Conservation (phyloP, 1,140 invertebrate species). For the Amphibalanus amphitrite region DNA sequence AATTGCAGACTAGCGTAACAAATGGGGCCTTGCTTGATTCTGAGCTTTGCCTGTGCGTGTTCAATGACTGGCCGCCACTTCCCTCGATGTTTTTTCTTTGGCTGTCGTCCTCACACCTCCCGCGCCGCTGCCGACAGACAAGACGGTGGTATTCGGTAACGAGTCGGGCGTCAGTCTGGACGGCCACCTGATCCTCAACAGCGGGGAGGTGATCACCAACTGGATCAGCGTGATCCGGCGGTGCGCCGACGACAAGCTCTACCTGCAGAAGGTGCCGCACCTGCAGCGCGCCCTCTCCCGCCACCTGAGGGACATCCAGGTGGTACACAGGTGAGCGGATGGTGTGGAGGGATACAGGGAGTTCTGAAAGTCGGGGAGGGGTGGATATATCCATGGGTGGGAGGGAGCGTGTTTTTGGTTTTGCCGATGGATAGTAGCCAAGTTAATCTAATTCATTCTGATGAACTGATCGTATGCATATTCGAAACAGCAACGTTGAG, state of each 20-base stretch:
- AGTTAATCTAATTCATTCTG: too few species aligned
- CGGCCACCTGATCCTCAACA: conserved; percentile 70
- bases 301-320: conserved; percentile 58
- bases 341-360: too few species aligned
- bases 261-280: conserved; percentile 51
- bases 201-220: conserved; percentile 72
- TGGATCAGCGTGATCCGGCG: conserved; percentile 63
- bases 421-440: too few species aligned
- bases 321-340: conserved; percentile 54
- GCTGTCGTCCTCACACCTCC: conserved; percentile 11
- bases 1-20: too few species aligned
- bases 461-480: too few species aligned
- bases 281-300: conserved; percentile 63
- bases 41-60: too few species aligned
- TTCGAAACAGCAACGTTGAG: too few species aligned
- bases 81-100: neutral
- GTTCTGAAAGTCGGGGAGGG: too few species aligned
- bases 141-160: conserved; percentile 61
- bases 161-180: conserved; percentile 75
- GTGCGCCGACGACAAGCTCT: conserved; percentile 50
- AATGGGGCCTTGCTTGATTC: too few species aligned
- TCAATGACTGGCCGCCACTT: too few species aligned
- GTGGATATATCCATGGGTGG: too few species aligned
- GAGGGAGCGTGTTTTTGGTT: too few species aligned
- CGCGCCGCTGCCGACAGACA: conserved; percentile 21